phyloP scores from a whole-genome alignment of 2,797 vertebrate species.

The Sebastes cheni region DNA sequence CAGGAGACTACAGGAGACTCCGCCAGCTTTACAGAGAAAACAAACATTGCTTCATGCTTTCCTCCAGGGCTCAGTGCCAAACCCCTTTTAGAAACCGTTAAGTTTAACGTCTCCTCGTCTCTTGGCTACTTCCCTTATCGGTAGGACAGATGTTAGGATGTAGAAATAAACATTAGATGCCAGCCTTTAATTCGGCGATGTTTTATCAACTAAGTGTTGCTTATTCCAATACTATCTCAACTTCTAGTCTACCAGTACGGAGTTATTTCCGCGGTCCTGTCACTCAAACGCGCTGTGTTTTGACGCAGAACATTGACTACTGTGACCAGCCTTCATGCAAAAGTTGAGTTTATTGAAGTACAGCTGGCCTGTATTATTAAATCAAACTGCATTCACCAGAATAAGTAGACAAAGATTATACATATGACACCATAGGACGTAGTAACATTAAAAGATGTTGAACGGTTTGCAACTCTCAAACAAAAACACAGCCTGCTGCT shows the following conservation, averaged over 20 bases:
- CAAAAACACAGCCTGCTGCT: neutral
- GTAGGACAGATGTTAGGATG: rapidly evolving
- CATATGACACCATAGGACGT: neutral
- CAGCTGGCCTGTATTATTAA: neutral
- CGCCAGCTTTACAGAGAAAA: neutral
- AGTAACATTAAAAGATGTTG: neutral
- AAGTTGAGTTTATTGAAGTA: neutral
- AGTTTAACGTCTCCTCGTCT: neutral
- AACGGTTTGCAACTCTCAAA: neutral
- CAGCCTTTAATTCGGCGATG: neutral
- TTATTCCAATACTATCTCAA: neutral
- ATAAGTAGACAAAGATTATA: too few relatives aligned
- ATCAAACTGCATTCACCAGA: too few relatives aligned
- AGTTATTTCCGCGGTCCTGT: neutral
- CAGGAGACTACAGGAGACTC: neutral
- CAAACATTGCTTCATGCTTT: neutral
- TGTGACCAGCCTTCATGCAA: neutral
- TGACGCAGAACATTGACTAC: neutral
- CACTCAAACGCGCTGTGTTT: neutral
- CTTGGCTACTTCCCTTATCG: rapidly evolving
- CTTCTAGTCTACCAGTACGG: neutral
- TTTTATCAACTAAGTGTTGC: too few relatives aligned
- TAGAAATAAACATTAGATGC: neutral
- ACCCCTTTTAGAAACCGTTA: neutral
- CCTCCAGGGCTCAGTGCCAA: neutral